Base-by-base conservation (phyloP, 2,797 vertebrate genomes). In the Cephalopachus bancanus region DNA sequence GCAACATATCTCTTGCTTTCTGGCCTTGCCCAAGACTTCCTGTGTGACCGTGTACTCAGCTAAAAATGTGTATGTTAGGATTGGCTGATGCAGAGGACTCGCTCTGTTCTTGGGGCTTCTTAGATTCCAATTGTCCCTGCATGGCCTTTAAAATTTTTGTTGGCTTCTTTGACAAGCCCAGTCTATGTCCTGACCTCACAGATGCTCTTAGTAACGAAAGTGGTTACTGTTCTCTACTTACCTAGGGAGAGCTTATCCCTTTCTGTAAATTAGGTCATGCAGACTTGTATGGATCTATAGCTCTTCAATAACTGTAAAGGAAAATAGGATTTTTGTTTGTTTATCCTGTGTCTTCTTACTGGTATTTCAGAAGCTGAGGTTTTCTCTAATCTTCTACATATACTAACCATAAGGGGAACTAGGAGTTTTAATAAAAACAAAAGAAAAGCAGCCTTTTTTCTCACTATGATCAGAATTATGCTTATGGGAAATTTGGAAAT, bases 401-500 rank as follows among this genome's bases (percentile, higher is more conserved):
- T 89, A 74, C 59, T 67, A 33, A 65, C 51, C 37, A 10, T 75
- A 37, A 80, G 16, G 44, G 80, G 7, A 91, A 55, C 19, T 62
- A 76, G 19, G 49, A 83, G 24, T 69, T 81, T 51, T 83, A 88
- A 88, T 83, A 51, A 76, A 67, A 94, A 60, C 30, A 86, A 28
- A 69, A 81, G 57, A 72, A 72, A 78, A 95, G 28, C 85, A 91
- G 16, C 85, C 24, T 75, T 20, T 89, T 26, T 30, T 94, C 30
- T 91, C 59, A 20, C 74, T 65, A 33, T 65, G 75, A 76, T 71
- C 3, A 71, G 20, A 95, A 22, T 83, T 84, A 28, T 95, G 55
- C 55, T 78, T 57, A 11, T 55, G 83, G 62, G 55, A 92, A 76
- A 71, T 44, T 60, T 92, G 69, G 20, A 71, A 83, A 69, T 62